Base-by-base conservation (phyloP, 2,113 vertebrate genomes). In the Chauna torquata region DNA sequence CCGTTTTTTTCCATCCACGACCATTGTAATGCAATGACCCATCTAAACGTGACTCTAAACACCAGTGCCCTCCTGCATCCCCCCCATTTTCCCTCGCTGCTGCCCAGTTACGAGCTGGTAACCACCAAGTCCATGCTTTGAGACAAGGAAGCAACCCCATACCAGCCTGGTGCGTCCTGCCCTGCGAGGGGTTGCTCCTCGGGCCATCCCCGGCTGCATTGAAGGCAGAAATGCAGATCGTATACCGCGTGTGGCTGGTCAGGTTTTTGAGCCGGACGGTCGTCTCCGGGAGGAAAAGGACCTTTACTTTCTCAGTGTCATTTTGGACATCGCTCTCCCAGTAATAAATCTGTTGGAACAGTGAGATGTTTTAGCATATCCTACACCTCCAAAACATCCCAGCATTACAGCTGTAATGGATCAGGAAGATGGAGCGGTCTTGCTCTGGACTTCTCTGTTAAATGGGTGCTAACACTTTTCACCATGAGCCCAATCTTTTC, bases 171-270 rank as follows among this genome's bases (percentile, higher is more conserved):
- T 98, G 98, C 0, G 99, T 99, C 86, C 98, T 98, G 44, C 99
- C 98, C 70, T 94, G 98, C 0, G 96, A 96, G 32, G 99, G 99
- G 81, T 98, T 98, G n/a, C 99, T 99, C 64, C 97, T 96, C 1
- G 99, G 99, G 20, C 99, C 99, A 0, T 99, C 99, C 6, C 99
- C 99, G 0, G 99, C 99, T 0, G 98, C 98, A 19, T 99, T 99
- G 98, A 99, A 99, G 25, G 99, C 99, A 0, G 98, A 98, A 69
- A 99, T 98, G 64, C 99, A 98, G 71, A 99, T 96, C 97, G 99
- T 94, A 96, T 99, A 99, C 50, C 97, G 96, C 1, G 99, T 99
- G 97, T 99, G 99, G 97, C 99, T 99, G 93, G 98, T 99, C 94
- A 99, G 98, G 97, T 99, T 99, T 94, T 99, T 99, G 54, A 99